Evolutionary conservation across 2,888 invertebrate species (phyloP), one percentile per base, ranked within the genome.

Genomic region (Pocota personata): DNA sequence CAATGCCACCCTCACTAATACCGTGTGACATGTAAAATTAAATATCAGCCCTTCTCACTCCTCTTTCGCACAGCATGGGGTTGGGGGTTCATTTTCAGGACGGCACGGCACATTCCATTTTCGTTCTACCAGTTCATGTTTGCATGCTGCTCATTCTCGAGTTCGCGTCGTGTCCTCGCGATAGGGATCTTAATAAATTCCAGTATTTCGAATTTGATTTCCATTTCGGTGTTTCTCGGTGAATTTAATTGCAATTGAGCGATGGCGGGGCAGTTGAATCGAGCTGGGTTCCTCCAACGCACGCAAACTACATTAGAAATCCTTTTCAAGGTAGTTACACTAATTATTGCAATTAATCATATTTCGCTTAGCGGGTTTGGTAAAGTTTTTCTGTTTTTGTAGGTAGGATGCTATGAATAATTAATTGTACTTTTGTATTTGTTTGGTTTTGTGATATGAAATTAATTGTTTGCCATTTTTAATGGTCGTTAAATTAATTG

Each of bases 261-360:
- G 72, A 58, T 50, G 69, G 72, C 1, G 46, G n/a, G n/a, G 19
- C 40, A 14, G 57, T 0, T 8, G 8, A 8, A 35, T 16, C 4
- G 32, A 19, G 16, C 6, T 19, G 32, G 35, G 8, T 43, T 19
- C 16, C 58, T 5, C 30, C 27, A 58, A 64, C 64, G 72, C 71
- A 82, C 82, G 86, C 86, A 50, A 82, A 67, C 52, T 46, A 67
- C 52, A 58, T 58, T 66, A 66, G 75, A 55, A 77, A 82, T 57
- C 72, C 76, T 86, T 86, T 86, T 77, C 82, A 86, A 82, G 86
- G 82, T 69, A 86, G 76, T 82, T 82, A 67, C 86, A 77, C 82
- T 82, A 82, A 86, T 86, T 86, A 86, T 77, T 86, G 82, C 76
- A 82, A 82, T 86, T 86, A 82, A 86, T 82, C 86, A 86, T 86